Evolutionary conservation across 2,888 invertebrate genomes (phyloP), one percentile per base, ranked within the genome.

Genomic region (Tetranychus truncatus): DNA sequence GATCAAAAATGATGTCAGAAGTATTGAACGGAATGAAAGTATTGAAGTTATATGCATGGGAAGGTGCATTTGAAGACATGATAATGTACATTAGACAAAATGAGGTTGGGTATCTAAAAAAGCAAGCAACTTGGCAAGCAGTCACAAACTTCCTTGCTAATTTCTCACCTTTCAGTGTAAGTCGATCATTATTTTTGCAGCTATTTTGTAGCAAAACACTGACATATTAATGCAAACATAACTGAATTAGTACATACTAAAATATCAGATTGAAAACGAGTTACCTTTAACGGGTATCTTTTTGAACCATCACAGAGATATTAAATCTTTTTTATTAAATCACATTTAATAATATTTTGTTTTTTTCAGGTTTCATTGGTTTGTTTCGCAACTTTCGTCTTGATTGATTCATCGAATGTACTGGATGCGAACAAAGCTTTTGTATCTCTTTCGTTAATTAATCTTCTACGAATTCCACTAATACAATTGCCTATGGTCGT

Each of bases 1-100:
- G 95, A 79, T 91, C 94, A 0, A 95, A 94, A 81, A 84, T 94
- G 75, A 93, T 94, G 91, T 93, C 91, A 80, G 95, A 95, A 85
- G 89, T 94, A 78, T 86, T 95, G 75, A 92, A 89, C 82, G 94
- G 94, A 73, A 93, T 95, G 78, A 94, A 94, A 86, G 88, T 92
- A 76, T 85, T 95, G 79, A 95, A 94, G 84, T 85, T 95, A 81
- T 94, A 94, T 82, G 94, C 93, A 0, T 94, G 95, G 95, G 95
- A 95, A 82, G 89, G 89, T 1, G 92, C 93, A 79, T 95, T 94
- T 82, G 90, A 92, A 82, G 87, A 89, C 75, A 91, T 93, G 85
- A 89, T 96, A 78, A 85, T 90, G 79, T 88, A 89, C 80, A 93
- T 95, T 79, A 87, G 96, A 80, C 87, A 88, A 79, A 90, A 91